Percentiles rank a stretch among this genome's conserved stretches.
Evolutionary conservation across 1,140 invertebrate species (phyloP).

Genomic region (Neuroterus valhalla): DNA sequence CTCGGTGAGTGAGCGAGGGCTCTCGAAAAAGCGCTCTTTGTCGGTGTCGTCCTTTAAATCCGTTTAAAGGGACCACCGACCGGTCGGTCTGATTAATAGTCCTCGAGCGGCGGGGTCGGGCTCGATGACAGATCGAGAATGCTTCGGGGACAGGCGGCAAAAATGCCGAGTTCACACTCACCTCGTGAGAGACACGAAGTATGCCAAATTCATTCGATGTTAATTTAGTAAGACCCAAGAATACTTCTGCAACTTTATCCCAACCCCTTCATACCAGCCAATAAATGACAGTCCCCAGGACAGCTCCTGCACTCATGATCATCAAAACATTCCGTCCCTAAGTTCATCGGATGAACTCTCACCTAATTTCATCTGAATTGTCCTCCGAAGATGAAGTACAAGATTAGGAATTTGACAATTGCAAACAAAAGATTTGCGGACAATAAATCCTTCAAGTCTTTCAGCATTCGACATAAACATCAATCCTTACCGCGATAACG

Average conservation of each 20-base stretch:
- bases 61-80: constrained; percentile 69
- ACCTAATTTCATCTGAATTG: too few species aligned
- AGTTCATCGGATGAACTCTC: too few species aligned
- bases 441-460: too few species aligned
- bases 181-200: constrained; percentile 18
- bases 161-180: constrained; percentile 65
- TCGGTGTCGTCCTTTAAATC: constrained; percentile 65
- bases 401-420: too few species aligned
- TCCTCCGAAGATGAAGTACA: too few species aligned
- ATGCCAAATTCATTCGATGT: constrained; percentile 26
- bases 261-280: background rate
- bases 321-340: too few species aligned
- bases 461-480: too few species aligned
- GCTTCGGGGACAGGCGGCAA: constrained; percentile 59
- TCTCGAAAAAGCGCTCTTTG: constrained; percentile 57
- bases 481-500: too few species aligned
- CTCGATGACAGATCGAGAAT: constrained; percentile 70
- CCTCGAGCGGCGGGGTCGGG: constrained; percentile 50
- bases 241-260: background rate
- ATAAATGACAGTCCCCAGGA: background rate
- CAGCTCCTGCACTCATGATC: too few species aligned
- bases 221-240: constrained; percentile 2
- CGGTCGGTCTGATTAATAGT: constrained; percentile 67
- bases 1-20: constrained; percentile 36
- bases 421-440: too few species aligned